phyloP scores from a whole-genome alignment of 2,113 vertebrate genomes.

The Panthera uncia region DNA sequence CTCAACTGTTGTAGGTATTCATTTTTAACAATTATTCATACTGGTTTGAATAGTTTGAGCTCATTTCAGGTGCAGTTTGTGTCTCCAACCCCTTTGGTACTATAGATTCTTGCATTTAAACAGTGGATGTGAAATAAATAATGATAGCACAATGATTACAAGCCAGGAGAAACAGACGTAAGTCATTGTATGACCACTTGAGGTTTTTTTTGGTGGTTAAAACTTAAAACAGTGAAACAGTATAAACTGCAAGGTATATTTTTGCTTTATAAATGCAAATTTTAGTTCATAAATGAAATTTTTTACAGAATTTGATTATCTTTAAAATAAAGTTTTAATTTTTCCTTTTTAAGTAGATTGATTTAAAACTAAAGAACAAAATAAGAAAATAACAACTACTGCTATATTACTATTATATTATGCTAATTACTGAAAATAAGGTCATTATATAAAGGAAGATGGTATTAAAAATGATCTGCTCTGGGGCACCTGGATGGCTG shows the following conservation, averaged over 20 bases:
- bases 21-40: not conserved
- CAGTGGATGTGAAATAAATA: not conserved
- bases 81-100: not conserved
- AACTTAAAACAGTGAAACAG: not conserved
- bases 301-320: not conserved
- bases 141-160: not conserved
- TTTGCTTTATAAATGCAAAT: not conserved
- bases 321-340: not conserved
- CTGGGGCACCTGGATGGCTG: no score
- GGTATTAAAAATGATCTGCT: not conserved
- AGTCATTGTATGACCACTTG: not conserved
- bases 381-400: not conserved
- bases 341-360: not conserved
- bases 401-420: not conserved
- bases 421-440: not conserved
- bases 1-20: not conserved
- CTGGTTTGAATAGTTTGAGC: not conserved
- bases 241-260: not conserved
- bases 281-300: not conserved
- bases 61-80: not conserved
- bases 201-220: not conserved
- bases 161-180: not conserved
- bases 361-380: slow-evolving; percentile 4
- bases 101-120: not conserved
- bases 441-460: not conserved